These are phyloP conservation scores for Bubo bubo DNA, from an alignment of 2,113 vertebrate genomes.

Conservation along the genomic window DNA sequence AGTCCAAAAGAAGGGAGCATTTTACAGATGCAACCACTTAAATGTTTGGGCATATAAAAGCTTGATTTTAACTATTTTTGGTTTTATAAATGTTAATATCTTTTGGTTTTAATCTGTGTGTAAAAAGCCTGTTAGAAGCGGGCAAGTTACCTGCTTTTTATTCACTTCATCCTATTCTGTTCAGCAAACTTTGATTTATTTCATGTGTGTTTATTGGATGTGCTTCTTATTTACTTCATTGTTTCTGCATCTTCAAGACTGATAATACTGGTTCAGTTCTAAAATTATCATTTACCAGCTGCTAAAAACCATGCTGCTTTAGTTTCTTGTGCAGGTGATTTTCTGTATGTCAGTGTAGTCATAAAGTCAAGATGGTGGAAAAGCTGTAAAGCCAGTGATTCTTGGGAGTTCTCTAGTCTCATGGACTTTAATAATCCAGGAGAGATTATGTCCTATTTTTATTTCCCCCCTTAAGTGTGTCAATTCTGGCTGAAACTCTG, in stretches of 20 bases:
- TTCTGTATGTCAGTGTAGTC: not conserved
- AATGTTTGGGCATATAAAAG: not conserved
- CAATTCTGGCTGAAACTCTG: slow-evolving; percentile 47
- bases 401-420: slow-evolving; percentile 13
- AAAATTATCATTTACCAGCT: not conserved
- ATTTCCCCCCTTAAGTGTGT: not conserved
- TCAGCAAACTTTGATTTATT: not conserved
- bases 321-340: not conserved
- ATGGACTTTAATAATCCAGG: not conserved
- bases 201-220: not conserved
- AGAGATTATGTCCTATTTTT: not conserved
- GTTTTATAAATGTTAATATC: not conserved
- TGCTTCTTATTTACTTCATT: not conserved
- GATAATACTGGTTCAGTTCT: not conserved
- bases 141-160: not conserved
- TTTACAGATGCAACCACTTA: not conserved
- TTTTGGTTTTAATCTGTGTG: not conserved
- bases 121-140: not conserved
- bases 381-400: not conserved
- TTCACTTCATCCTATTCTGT: not conserved
- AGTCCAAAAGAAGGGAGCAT: not conserved
- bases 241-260: not conserved
- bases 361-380: not conserved
- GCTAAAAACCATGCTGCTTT: not conserved
- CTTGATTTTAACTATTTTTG: not conserved